Evolutionary conservation across 64 coral and sea anemone species (phyloP).

Genomic region (Catalaphyllia jardinei): DNA sequence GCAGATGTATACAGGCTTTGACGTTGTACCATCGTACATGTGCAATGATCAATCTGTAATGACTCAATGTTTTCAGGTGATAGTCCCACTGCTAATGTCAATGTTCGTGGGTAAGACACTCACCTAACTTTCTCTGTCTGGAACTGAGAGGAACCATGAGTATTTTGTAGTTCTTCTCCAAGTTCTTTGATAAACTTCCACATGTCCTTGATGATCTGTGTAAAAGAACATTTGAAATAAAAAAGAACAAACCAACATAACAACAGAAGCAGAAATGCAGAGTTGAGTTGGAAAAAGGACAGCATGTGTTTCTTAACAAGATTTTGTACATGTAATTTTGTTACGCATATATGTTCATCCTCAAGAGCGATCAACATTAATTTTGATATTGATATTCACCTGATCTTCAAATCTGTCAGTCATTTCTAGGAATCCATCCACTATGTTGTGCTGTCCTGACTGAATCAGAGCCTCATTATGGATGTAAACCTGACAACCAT

Average conservation of each 20-base stretch:
- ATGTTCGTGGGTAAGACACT: background rate
- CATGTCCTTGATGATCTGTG: conserved; percentile 17
- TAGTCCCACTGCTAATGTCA: no score
- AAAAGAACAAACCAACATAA: background rate
- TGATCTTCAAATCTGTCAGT: conserved; percentile 85
- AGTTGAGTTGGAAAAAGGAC: no score
- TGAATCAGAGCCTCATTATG: conserved; percentile 92
- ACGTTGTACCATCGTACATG: no score
- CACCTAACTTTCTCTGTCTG: conserved; percentile 68
- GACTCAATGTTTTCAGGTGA: no score
- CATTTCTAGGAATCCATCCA: conserved; percentile 82
- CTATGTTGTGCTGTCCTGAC: conserved; percentile 63
- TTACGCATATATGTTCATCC: no score
- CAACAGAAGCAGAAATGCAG: no score
- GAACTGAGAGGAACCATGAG: background rate
- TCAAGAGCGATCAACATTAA: no score
- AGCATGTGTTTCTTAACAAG: no score
- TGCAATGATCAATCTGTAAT: no score
- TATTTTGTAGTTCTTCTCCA: conserved; percentile 10
- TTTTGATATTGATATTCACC: conserved; percentile 39
- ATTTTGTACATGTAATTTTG: no score
- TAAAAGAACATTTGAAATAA: background rate
- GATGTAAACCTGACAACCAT: conserved; percentile 72
- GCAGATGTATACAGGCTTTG: no score
- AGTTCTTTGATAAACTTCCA: conserved; percentile 35